Percentiles rank a stretch among this genome's conserved stretches.
Conservation (phyloP, 1,140 invertebrate species). For the Kradibia gibbosae region DNA sequence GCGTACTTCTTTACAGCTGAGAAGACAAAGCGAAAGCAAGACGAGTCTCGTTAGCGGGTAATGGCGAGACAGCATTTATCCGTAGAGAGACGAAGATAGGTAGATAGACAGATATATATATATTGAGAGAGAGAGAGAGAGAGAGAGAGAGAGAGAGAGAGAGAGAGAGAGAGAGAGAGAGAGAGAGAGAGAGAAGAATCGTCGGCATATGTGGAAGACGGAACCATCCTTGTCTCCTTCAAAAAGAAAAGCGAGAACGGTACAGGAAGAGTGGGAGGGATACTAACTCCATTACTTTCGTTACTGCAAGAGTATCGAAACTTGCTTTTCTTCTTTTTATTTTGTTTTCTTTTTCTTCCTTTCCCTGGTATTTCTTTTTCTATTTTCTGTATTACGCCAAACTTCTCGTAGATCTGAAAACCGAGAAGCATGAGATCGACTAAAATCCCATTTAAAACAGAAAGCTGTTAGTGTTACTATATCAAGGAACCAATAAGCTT, state of each 20-base stretch:
- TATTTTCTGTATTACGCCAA: background rate
- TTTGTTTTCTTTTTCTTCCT: background rate
- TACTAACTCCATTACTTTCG: background rate
- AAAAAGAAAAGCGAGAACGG: background rate
- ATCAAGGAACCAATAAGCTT: background rate
- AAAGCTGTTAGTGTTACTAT: background rate
- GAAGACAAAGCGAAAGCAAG: background rate
- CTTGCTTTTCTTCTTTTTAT: conserved; percentile 1
- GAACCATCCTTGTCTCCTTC: background rate
- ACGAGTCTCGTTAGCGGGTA: conserved; percentile 57
- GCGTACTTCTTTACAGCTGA: conserved; percentile 21
- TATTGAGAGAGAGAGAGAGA: no score
- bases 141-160: no score
- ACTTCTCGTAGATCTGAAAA: background rate
- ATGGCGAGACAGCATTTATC: conserved; percentile 61
- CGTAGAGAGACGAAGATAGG: background rate
- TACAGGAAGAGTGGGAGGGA: no score
- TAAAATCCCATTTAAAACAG: background rate
- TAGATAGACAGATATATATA: no score
- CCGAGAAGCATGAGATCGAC: background rate
- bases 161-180: background rate
- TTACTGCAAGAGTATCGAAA: background rate
- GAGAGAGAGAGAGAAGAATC: no score
- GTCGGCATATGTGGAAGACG: no score
- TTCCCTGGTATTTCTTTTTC: background rate